Evolutionary conservation across 2,113 vertebrate species (phyloP).

Genomic region (Thamnophis sirtalis): DNA sequence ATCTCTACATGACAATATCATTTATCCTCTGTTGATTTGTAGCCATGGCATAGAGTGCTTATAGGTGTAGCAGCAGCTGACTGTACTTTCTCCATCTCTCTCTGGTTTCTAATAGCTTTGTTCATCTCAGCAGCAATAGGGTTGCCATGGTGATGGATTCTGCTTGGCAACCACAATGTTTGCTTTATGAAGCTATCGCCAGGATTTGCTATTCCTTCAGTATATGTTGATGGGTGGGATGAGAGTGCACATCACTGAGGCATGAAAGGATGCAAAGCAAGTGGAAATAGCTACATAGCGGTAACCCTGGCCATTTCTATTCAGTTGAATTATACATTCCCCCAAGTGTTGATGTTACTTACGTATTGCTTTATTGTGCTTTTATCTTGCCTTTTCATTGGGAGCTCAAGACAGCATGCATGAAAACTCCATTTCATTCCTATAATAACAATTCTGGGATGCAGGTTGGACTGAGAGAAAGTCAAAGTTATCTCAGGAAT

Average conservation of each 20-base stretch:
- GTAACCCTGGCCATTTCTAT: background rate
- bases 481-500: background rate
- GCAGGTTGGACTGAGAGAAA: background rate
- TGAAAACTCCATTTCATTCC: background rate
- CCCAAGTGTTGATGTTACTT: background rate
- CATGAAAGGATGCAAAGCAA: background rate
- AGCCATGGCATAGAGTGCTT: background rate
- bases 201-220: slow-evolving; percentile 9
- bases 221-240: background rate
- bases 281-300: background rate
- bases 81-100: background rate
- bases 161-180: slow-evolving; percentile 46
- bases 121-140: slow-evolving; percentile 43
- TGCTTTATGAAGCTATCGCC: slow-evolving; percentile 3
- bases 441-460: background rate
- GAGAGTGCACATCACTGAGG: background rate
- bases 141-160: slow-evolving; percentile 64
- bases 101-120: slow-evolving; percentile 50
- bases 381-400: background rate
- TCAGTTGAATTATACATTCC: background rate
- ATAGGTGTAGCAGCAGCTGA: background rate
- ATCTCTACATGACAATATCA: accelerated
- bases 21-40: background rate
- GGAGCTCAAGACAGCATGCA: background rate
- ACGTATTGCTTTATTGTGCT: background rate